Evolutionary conservation across 1,140 invertebrate genomes (phyloP).

Genomic region (Latrodectus geometricus): DNA sequence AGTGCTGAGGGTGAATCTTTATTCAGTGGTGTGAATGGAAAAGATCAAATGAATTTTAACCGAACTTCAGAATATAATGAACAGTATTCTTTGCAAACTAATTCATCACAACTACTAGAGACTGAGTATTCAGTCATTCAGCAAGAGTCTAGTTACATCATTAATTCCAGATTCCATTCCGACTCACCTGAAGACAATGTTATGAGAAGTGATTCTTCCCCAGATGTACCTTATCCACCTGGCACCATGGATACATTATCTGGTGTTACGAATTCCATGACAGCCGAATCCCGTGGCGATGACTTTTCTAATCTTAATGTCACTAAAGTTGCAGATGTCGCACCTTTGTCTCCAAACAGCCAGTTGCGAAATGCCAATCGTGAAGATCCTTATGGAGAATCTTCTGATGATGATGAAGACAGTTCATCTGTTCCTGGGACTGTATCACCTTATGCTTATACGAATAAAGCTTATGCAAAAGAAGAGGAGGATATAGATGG

Average conservation of each 20-base stretch:
- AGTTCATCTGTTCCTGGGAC: constrained; percentile 38
- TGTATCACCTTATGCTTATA: constrained; percentile 53
- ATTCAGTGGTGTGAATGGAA: constrained; percentile 8
- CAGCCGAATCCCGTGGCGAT: background rate
- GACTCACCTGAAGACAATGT: constrained; percentile 59
- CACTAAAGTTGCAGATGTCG: background rate
- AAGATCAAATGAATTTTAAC: constrained; percentile 9
- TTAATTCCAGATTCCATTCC: constrained; percentile 49
- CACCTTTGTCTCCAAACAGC: constrained; percentile 13
- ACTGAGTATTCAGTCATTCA: background rate
- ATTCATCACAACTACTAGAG: background rate
- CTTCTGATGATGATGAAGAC: constrained; percentile 46
- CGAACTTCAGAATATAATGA: constrained; percentile 7
- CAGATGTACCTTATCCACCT: constrained; percentile 49
- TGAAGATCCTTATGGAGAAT: constrained; percentile 30
- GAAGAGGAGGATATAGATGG: constrained; percentile 55
- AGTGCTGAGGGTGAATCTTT: background rate
- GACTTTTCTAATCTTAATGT: constrained; percentile 40
- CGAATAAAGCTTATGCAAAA: constrained; percentile 51
- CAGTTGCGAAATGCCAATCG: background rate
- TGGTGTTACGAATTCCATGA: background rate
- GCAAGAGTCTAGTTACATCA: constrained; percentile 34
- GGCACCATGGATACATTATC: constrained; percentile 1
- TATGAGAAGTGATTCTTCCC: constrained; percentile 47
- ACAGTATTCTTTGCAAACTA: background rate